Percentiles rank a stretch among this genome's conserved stretches.
Conservation (phyloP, 1,140 invertebrate species). For the Drosophila gunungcola region DNA sequence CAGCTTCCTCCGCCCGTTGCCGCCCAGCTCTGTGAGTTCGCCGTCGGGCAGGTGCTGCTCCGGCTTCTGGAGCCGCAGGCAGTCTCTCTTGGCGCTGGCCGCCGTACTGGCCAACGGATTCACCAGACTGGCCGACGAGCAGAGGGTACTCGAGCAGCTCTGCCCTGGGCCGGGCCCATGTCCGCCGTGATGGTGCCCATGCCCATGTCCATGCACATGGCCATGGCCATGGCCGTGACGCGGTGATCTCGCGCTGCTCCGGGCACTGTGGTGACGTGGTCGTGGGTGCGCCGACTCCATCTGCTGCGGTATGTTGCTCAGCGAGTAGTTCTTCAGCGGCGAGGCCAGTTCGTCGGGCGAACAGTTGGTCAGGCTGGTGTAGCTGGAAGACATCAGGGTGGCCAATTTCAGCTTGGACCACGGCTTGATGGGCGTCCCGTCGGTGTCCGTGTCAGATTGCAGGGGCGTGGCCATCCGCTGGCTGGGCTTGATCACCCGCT, state of each 20-base stretch:
- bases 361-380: constrained; percentile 75
- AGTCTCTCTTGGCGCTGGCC: constrained; percentile 43
- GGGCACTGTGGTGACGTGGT: constrained; percentile 51
- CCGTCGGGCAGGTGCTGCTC: constrained; percentile 61
- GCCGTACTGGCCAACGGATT: background rate
- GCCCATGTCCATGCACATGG: constrained; percentile 31
- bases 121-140: constrained; percentile 37
- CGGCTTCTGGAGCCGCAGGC: constrained; percentile 58
- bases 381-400: constrained; percentile 81
- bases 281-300: constrained; percentile 41
- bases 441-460: constrained; percentile 76
- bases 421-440: constrained; percentile 77
- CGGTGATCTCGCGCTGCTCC: constrained; percentile 53
- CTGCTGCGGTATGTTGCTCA: constrained; percentile 75
- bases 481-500: constrained; percentile 53
- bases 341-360: constrained; percentile 67
- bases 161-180: background rate
- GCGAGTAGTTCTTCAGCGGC: constrained; percentile 72
- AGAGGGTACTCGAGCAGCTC: constrained; percentile 47
- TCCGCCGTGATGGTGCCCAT: constrained; percentile 2
- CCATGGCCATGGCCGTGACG: constrained; percentile 39
- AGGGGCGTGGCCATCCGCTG: constrained; percentile 46
- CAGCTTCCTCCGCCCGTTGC: constrained; percentile 46
- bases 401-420: constrained; percentile 84
- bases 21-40: constrained; percentile 17